phyloP scores from a whole-genome alignment of 37 sponge, comb jelly and placozoan species.

The Cladorhizidae sp. region DNA sequence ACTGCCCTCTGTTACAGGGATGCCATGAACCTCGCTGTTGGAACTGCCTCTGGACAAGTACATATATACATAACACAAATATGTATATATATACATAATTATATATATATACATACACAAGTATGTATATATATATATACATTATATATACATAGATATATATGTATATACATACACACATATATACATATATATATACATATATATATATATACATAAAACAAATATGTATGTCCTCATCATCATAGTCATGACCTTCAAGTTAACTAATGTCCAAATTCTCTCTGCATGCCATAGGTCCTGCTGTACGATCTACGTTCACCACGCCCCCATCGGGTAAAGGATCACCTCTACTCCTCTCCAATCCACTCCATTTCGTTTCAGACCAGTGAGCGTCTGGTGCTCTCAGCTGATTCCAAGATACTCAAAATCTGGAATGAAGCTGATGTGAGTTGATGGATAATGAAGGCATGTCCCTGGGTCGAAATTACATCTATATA shows the following conservation, averaged over 20 bases:
- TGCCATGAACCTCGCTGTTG: slow-evolving; percentile 83
- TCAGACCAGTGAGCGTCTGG: slow-evolving; percentile 56
- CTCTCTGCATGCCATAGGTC: too few relatives aligned
- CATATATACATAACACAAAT: too few relatives aligned
- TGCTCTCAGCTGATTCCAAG: slow-evolving; percentile 84
- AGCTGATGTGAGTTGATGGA: slow-evolving; percentile 47
- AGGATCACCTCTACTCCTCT: slow-evolving; percentile 89
- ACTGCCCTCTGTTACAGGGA: slow-evolving; percentile 79
- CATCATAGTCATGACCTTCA: too few relatives aligned
- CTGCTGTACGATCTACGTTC: slow-evolving; percentile 91
- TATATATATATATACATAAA: too few relatives aligned
- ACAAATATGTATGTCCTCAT: too few relatives aligned
- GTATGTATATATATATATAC: too few relatives aligned
- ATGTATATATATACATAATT: too few relatives aligned
- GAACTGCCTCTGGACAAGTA: slow-evolving; percentile 86
- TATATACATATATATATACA: too few relatives aligned
- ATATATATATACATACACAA: too few relatives aligned
- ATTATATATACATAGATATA: too few relatives aligned
- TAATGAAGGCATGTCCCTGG: not conserved
- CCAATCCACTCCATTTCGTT: slow-evolving; percentile 90
- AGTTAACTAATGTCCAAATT: too few relatives aligned
- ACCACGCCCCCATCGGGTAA: slow-evolving; percentile 56
- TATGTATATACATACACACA: too few relatives aligned
- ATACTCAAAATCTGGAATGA: slow-evolving; percentile 90
- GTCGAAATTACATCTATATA: not conserved